phyloP scores from a whole-genome alignment of 2,797 vertebrate genomes.

The Sebastiscus albofasciatus region DNA sequence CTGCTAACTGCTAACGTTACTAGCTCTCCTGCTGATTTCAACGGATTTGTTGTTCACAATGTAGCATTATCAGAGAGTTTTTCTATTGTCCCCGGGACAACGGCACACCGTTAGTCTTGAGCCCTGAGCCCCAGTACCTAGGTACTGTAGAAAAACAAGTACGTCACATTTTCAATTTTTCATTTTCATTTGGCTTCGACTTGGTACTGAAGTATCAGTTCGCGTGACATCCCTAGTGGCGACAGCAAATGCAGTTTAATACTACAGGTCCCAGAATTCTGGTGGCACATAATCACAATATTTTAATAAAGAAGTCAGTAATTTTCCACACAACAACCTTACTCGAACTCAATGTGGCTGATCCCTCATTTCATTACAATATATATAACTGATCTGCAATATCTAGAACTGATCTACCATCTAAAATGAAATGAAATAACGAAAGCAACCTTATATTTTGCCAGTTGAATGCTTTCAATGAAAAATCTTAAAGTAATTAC shows the following conservation, averaged over 20 bases:
- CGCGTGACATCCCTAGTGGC: not conserved
- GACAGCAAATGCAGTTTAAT: not conserved
- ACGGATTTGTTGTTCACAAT: no score
- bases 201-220: no score
- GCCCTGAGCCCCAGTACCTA: no score
- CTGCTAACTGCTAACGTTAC: no score
- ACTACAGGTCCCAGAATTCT: not conserved
- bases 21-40: no score
- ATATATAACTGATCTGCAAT: not conserved
- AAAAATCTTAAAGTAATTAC: not conserved
- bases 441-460: not conserved
- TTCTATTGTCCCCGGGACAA: no score
- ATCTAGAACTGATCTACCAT: not conserved
- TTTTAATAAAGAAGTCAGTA: not conserved
- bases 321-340: not conserved
- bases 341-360: not conserved
- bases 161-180: no score
- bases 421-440: not conserved
- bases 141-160: no score
- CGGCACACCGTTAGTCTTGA: no score
- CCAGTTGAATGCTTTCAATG: not conserved
- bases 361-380: not conserved
- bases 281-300: not conserved
- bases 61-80: no score
- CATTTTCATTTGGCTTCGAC: no score